Evolutionary conservation across 2,113 vertebrate species (phyloP).

Genomic region (Petromus typicus): DNA sequence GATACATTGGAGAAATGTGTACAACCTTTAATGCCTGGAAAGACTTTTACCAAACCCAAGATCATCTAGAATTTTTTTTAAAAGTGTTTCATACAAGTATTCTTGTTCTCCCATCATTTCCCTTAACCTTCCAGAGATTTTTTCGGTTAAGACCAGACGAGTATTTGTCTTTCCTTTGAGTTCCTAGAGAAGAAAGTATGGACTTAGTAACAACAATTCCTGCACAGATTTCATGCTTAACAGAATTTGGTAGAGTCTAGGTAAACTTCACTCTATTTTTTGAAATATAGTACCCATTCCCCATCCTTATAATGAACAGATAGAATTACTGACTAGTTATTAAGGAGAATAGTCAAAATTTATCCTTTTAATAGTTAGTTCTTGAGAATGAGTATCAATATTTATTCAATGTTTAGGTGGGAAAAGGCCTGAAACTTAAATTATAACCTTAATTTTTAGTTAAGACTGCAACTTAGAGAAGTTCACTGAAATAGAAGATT

Average conservation of each 20-base stretch:
- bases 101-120: constrained; percentile 16
- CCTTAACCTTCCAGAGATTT: constrained; percentile 21
- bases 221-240: constrained; percentile 22
- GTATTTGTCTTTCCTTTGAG: background rate
- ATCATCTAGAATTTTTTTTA: constrained; percentile 72
- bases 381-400: constrained; percentile 35
- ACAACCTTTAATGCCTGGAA: constrained; percentile 50
- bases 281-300: background rate
- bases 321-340: background rate
- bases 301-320: background rate
- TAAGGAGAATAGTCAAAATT: background rate
- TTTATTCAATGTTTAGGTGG: constrained; percentile 27
- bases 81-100: constrained; percentile 55
- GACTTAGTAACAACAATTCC: constrained; percentile 23
- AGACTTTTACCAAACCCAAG: constrained; percentile 67
- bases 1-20: constrained; percentile 48
- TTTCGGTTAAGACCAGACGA: constrained; percentile 54
- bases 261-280: background rate
- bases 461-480: background rate
- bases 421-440: constrained; percentile 41
- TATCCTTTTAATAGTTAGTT: constrained; percentile 10
- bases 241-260: background rate
- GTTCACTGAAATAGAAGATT: background rate
- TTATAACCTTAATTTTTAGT: constrained; percentile 22
- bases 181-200: constrained; percentile 19